Base-by-base conservation (phyloP, 2,888 invertebrate genomes). In the Abscondita cerata region DNA sequence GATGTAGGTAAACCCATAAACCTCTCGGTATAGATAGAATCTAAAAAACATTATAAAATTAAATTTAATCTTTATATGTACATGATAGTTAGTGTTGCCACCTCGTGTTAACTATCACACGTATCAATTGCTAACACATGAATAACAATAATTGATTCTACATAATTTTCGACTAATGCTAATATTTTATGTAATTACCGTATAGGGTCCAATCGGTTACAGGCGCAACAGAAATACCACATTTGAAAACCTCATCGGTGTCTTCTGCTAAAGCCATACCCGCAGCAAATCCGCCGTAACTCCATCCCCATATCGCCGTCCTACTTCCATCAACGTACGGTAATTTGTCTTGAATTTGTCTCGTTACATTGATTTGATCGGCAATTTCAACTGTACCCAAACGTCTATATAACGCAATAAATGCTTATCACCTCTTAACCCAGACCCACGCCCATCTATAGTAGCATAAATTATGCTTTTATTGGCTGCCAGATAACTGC, bases 261-360 rank as follows among this genome's bases (percentile, higher is more conserved):
- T 96, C 95, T 44, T 86, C 87, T 0, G 94, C 95, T 64, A 98
- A 83, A 1, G 91, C 92, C 83, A 95, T 89, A 2, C 93, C 92
- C 1, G 96, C 88, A 0, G 95, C 93, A 80, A 95, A 98, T 1
- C 98, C 98, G 11, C 98, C 98, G 80, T 98, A 98, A 72, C 96
- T 96, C 98, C 97, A 98, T 55, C 98, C 98, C 96, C 96, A 98
- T 73, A 98, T 96, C 47, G 93, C 96, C 0, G 94, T 92, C 71
- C 90, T 88, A 52, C 86, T 85, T 1, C 83, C 80, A 81, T 97
- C 96, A 62, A 98, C 86, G 81, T 89, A 96, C 1, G 84, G 77
- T 12, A 88, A 81, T 52, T 83, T 84, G 50, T 87, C 77, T 70
- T 92, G 90, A 2, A 90, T 83, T 72, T 86, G 82, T 73, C 89